These are phyloP conservation scores for Lymantria monacha DNA, from an alignment of 2,888 invertebrate genomes.

Conservation along the genomic window DNA sequence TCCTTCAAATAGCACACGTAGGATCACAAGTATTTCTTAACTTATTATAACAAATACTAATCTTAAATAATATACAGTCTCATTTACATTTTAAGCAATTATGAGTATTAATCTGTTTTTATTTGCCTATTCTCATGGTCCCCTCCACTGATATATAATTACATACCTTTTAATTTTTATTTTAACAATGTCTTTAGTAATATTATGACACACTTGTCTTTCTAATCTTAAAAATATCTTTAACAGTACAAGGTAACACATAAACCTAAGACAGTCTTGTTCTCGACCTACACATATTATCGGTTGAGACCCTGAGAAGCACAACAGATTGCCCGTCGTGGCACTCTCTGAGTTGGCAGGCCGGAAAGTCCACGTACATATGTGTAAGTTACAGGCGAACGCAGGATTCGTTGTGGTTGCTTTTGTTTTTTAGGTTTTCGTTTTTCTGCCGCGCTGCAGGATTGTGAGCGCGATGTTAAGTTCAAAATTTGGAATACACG, in stretches of 20 bases:
- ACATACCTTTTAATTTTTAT: neutral
- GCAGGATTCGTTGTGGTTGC: slow-evolving; percentile 88
- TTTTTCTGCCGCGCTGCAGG: slow-evolving; percentile 80
- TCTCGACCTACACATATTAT: slow-evolving; percentile 56
- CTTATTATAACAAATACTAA: too few relatives aligned
- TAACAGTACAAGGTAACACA: too few relatives aligned
- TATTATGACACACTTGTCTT: neutral
- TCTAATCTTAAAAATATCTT: too few relatives aligned
- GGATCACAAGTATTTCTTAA: too few relatives aligned
- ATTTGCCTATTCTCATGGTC: too few relatives aligned
- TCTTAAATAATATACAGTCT: too few relatives aligned
- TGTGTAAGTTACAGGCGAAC: slow-evolving; percentile 90
- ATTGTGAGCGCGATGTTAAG: slow-evolving; percentile 84
- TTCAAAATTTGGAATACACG: slow-evolving; percentile 87
- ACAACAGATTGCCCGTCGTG: slow-evolving; percentile 76
- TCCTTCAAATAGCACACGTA: too few relatives aligned
- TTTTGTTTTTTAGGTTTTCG: slow-evolving; percentile 81
- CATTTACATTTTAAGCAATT: too few relatives aligned
- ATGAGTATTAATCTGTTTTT: too few relatives aligned
- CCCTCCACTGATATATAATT: neutral
- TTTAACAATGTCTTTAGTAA: neutral
- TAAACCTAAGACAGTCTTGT: slow-evolving; percentile 69
- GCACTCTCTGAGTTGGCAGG: slow-evolving; percentile 90
- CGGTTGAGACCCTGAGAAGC: slow-evolving; percentile 65
- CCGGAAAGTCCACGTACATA: slow-evolving; percentile 92